phyloP scores from a whole-genome alignment of 2,113 vertebrate genomes.

The Tachysurus vachellii region DNA sequence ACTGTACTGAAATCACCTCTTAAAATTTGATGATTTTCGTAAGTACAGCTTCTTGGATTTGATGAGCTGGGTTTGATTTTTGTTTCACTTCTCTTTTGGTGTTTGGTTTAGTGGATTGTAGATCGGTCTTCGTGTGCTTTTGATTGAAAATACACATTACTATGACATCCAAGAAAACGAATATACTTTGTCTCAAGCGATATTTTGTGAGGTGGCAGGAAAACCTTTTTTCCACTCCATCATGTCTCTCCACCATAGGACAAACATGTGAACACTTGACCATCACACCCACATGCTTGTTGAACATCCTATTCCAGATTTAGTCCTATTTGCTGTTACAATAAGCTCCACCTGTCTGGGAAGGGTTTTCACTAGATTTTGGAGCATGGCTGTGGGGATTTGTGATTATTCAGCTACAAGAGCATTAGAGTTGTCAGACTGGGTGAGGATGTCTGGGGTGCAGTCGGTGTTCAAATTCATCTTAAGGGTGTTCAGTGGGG shows the following conservation, averaged over 20 bases:
- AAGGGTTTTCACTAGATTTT: neutral
- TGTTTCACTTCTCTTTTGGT: neutral
- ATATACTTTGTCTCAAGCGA: neutral
- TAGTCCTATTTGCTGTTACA: neutral
- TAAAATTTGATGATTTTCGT: neutral
- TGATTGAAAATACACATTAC: neutral
- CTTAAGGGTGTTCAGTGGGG: neutral
- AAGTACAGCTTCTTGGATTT: neutral
- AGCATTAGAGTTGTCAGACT: neutral
- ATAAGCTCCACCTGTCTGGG: neutral
- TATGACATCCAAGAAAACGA: neutral
- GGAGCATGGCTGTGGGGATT: neutral
- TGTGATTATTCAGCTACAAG: neutral
- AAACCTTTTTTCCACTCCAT: neutral
- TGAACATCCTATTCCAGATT: neutral
- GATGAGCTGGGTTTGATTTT: neutral
- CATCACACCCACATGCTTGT: neutral
- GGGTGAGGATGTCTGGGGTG: neutral
- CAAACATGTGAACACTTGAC: neutral
- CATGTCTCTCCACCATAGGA: neutral
- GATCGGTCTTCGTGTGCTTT: neutral
- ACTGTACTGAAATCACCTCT: slow-evolving; percentile 30
- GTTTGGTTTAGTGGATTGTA: neutral
- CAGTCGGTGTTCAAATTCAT: neutral
- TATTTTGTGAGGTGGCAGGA: neutral